Conservation (phyloP, 2,888 invertebrate genomes). For the Plagodis pulveraria region DNA sequence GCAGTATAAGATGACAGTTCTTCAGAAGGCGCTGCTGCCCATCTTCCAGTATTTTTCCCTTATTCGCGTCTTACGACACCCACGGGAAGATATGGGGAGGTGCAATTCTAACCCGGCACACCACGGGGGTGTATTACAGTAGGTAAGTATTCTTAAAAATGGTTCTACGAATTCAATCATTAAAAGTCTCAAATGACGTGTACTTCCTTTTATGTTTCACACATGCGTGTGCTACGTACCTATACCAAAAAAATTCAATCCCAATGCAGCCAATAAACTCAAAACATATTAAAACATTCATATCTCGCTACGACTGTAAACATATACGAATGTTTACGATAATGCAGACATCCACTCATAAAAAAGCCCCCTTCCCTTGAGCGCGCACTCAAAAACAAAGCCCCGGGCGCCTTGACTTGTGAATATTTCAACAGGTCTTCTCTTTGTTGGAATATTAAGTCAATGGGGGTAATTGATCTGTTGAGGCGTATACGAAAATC, state of each 20-base stretch:
- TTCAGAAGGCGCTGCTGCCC: too few relatives aligned
- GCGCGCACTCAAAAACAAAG: constrained; percentile 80
- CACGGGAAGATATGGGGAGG: too few relatives aligned
- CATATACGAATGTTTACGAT: constrained; percentile 73
- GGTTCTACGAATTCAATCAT: not conserved
- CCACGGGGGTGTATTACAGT: too few relatives aligned
- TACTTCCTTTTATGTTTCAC: too few relatives aligned
- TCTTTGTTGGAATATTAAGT: constrained; percentile 82
- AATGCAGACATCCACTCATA: constrained; percentile 75
- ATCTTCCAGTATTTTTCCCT: too few relatives aligned
- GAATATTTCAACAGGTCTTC: constrained; percentile 82
- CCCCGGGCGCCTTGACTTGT: constrained; percentile 66
- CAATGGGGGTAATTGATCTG: constrained; percentile 84
- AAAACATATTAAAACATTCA: constrained; percentile 48
- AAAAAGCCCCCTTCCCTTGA: constrained; percentile 69
- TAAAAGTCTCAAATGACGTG: constrained; percentile 1
- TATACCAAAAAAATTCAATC: constrained; percentile 8
- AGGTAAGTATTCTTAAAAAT: too few relatives aligned
- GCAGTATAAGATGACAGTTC: too few relatives aligned
- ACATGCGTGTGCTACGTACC: not conserved
- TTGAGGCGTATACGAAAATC: constrained; percentile 65
- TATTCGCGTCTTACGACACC: too few relatives aligned
- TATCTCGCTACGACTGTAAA: constrained; percentile 36
- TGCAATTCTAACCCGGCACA: too few relatives aligned
- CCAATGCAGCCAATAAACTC: constrained; percentile 15